Conservation (phyloP, 2,888 invertebrate species). For the Caenorhabditis plicata region DNA sequence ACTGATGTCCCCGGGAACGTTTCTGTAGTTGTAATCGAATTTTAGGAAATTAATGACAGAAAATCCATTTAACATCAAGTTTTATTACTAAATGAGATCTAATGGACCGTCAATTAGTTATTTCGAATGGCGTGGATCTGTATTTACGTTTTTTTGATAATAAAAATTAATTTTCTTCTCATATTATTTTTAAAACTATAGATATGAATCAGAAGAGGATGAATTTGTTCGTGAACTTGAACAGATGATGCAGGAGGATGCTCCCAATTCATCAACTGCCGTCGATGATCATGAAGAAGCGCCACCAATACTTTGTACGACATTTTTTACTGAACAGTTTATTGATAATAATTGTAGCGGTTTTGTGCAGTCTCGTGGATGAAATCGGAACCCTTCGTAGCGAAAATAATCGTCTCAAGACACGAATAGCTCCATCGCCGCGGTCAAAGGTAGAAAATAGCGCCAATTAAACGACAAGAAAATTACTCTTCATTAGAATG, state of each 20-base stretch:
- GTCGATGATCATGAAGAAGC: slow-evolving; percentile 8
- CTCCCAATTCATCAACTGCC: slow-evolving; percentile 3
- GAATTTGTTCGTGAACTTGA: slow-evolving; percentile 61
- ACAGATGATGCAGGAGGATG: slow-evolving; percentile 45
- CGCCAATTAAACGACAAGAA: no score
- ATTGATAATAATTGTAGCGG: slow-evolving; percentile 44
- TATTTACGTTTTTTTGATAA: no score
- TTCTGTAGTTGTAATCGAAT: background rate
- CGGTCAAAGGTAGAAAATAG: slow-evolving; percentile 20
- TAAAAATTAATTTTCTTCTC: background rate
- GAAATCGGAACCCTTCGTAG: slow-evolving; percentile 60
- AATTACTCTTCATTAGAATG: no score
- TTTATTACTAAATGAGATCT: background rate
- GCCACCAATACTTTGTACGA: slow-evolving; percentile 24
- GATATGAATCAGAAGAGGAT: slow-evolving; percentile 63
- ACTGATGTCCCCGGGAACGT: no score
- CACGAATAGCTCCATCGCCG: slow-evolving; percentile 39
- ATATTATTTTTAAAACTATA: slow-evolving; percentile 15
- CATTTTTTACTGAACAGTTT: background rate
- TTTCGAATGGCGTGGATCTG: no score
- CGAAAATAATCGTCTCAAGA: slow-evolving; percentile 57
- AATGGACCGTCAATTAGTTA: background rate
- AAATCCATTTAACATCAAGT: background rate
- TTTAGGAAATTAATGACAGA: background rate
- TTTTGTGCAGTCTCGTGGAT: slow-evolving; percentile 60